Evolutionary conservation across 1,140 invertebrate genomes (phyloP), one percentile per base, ranked within the genome.

Genomic region (Heterodera schachtii): DNA sequence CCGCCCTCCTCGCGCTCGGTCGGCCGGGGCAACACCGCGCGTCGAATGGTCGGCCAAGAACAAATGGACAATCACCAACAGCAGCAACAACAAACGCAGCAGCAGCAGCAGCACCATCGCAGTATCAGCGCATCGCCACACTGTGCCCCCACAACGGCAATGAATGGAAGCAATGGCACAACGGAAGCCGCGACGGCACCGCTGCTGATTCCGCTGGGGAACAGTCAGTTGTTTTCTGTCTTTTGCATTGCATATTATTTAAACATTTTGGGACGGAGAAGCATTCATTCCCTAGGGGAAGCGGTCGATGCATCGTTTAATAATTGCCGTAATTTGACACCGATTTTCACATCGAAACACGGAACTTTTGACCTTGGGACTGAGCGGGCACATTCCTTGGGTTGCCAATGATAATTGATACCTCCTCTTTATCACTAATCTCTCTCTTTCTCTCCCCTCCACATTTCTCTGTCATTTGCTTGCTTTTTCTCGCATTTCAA

Each of bases 71-170:
- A 66, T 31, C 80, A 21, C 60, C 81, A 84, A 60, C 80, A 73
- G 11, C 11, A 31, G 31, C 64, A 47, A 31, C 31, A 31, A 31
- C 31, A 31, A 1, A 31, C 31, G 31, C 31, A 31, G 31, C 31
- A 31, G 31, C 31, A 31, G 31, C 31, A 31, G 31, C 82, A 78
- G 1, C 82, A 82, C 71, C 79, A 83, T 64, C 60, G 82, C 21
- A 83, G 82, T 71, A 83, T 83, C 43, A 83, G 82, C 77, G 82
- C 83, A 21, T 83, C 82, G 44, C 82, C 82, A 2, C 83, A 83
- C 43, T 82, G 77, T 52, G 73, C 13, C 19, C 60, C 43, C n/a
- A 43, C 6, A 41, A 75, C 5, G 11, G 31, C 64, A 47, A 31
- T 19, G 60, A 70, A 43, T 11, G 41, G 43, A 31, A 31, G 31